Conservation (phyloP, 2,888 invertebrate genomes). For the Caenorhabditis panamensis region DNA sequence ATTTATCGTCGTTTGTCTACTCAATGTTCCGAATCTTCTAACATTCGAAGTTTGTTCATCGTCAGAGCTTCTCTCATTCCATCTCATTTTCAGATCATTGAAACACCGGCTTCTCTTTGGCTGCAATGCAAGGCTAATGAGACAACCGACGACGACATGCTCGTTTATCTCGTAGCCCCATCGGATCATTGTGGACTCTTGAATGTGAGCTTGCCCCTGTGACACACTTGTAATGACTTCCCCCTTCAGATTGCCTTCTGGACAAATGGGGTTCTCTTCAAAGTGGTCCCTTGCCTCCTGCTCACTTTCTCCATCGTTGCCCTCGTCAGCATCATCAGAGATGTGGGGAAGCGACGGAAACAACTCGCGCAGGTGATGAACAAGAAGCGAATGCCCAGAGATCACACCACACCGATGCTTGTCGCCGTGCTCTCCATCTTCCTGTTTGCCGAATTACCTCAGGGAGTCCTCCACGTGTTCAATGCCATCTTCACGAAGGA, state of each 20-base stretch:
- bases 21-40: conserved; percentile 79
- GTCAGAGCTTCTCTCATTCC: no score
- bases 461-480: conserved; percentile 78
- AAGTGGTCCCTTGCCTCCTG: conserved; percentile 80
- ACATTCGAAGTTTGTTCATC: conserved; percentile 75
- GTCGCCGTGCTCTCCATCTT: conserved; percentile 80
- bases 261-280: conserved; percentile 80
- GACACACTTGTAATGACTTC: not conserved
- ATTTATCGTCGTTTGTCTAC: conserved; percentile 69
- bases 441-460: conserved; percentile 78
- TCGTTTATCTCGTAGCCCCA: conserved; percentile 64
- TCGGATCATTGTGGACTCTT: conserved; percentile 69
- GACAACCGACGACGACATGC: conserved; percentile 34
- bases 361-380: conserved; percentile 79
- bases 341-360: conserved; percentile 77
- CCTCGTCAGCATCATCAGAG: conserved; percentile 78
- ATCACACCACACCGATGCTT: conserved; percentile 81
- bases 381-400: conserved; percentile 78
- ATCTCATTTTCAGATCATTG: conserved; percentile 72
- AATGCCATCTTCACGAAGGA: conserved; percentile 79
- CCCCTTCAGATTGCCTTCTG: conserved; percentile 76
- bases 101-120: conserved; percentile 69
- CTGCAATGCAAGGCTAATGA: conserved; percentile 64
- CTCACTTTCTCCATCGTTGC: conserved; percentile 79
- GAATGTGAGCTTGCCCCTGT: conserved; percentile 47